Percentiles rank a stretch among this genome's conserved stretches.
These are phyloP conservation scores for Hyperoplus lanceolatus DNA, from an alignment of 2,797 vertebrate genomes.

Conservation along the genomic window DNA sequence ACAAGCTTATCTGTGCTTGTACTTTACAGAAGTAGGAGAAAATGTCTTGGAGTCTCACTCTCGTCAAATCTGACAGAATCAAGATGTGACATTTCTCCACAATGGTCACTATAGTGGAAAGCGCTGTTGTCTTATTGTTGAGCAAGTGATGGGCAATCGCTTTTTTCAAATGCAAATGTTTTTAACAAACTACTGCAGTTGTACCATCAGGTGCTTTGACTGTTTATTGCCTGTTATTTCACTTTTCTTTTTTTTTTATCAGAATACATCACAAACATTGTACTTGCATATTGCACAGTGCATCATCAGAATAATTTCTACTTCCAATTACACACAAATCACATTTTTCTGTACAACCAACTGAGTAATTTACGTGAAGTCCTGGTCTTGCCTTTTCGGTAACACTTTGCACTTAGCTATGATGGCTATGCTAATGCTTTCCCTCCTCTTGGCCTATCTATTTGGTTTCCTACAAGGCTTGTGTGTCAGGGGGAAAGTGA, in stretches of 20 bases:
- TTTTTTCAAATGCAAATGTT: constrained; percentile 62
- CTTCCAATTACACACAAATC: constrained; percentile 43
- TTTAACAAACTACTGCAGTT: constrained; percentile 43
- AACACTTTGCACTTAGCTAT: constrained; percentile 54
- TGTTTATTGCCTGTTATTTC: constrained; percentile 16
- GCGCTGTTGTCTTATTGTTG: constrained; percentile 42
- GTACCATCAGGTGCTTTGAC: constrained; percentile 47
- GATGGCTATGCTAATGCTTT: constrained; percentile 62
- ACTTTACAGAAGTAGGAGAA: constrained; percentile 57
- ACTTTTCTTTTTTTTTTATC: constrained; percentile 18
- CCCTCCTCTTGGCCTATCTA: constrained; percentile 40
- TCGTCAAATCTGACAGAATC: constrained; percentile 64
- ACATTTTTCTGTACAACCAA: constrained; percentile 2
- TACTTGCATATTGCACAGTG: constrained; percentile 18
- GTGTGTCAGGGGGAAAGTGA: constrained; percentile 48
- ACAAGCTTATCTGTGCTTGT: constrained; percentile 66
- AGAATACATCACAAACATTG: constrained; percentile 52
- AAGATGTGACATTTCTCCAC: constrained; percentile 55
- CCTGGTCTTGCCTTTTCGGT: constrained; percentile 23
- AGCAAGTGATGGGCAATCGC: constrained; percentile 37
- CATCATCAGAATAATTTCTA: constrained; percentile 24
- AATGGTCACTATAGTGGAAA: constrained; percentile 51
- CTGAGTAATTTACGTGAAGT: constrained; percentile 46
- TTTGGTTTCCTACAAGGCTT: constrained; percentile 43
- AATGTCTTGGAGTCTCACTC: constrained; percentile 55